These are phyloP conservation scores for Blennius ocellaris DNA, from an alignment of 2,113 vertebrate genomes.

Conservation along the genomic window DNA sequence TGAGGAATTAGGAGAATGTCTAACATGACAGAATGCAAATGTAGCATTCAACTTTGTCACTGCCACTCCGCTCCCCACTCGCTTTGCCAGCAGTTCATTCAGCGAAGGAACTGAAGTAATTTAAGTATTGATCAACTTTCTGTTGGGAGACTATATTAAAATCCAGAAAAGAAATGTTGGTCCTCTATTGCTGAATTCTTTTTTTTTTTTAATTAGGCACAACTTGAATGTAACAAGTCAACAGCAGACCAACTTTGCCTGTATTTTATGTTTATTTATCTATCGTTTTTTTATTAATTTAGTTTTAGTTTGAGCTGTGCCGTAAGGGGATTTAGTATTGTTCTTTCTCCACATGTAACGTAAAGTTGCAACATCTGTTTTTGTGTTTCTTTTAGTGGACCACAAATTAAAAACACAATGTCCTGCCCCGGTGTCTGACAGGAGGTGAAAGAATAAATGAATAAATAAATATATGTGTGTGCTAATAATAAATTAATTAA, in stretches of 20 bases:
- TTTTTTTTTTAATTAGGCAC: background rate
- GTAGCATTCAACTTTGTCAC: slow-evolving; percentile 7
- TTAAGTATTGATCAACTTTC: slow-evolving; percentile 2
- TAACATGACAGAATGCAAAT: slow-evolving; percentile 6
- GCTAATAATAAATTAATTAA: slow-evolving; percentile 33
- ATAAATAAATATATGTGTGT: no score
- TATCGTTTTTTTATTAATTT: no score
- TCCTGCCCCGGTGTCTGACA: no score
- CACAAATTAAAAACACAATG: no score
- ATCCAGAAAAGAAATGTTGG: background rate
- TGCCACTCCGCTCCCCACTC: background rate
- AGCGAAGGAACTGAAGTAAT: slow-evolving; percentile 1
- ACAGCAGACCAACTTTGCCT: slow-evolving; percentile 5
- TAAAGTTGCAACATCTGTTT: no score
- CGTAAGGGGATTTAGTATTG: no score
- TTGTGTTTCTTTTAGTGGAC: no score
- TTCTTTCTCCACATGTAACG: no score
- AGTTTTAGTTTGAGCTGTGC: no score
- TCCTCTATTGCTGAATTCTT: background rate
- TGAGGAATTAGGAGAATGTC: background rate
- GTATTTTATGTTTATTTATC: no score
- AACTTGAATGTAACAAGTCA: slow-evolving; percentile 4
- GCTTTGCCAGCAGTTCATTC: background rate
- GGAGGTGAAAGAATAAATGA: background rate
- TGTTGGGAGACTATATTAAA: background rate